A percentile compares a stretch with the other conserved stretches of the same genome.
These are phyloP conservation scores for Phanerotoma sp. DNA, from an alignment of 2,888 invertebrate genomes.

Conservation along the genomic window DNA sequence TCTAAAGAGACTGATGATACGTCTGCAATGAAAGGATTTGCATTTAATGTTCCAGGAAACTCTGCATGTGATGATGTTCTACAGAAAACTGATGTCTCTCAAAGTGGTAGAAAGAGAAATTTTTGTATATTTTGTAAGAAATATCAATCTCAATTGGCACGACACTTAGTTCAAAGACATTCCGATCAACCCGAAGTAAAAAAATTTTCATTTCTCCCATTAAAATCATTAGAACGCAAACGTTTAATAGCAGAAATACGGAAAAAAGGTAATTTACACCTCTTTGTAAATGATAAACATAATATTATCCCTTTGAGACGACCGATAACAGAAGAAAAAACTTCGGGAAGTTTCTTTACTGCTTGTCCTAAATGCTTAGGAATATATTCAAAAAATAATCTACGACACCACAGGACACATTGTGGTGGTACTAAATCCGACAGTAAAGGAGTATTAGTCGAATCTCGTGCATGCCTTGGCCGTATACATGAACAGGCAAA, in stretches of 20 bases:
- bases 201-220: too few relatives aligned
- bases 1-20: too few relatives aligned
- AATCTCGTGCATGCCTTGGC: slow-evolving; percentile 21
- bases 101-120: too few relatives aligned
- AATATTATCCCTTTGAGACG: slow-evolving; percentile 27
- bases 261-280: slow-evolving; percentile 24
- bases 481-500: slow-evolving; percentile 25
- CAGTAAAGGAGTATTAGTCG: neutral
- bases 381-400: slow-evolving; percentile 26
- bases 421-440: slow-evolving; percentile 13
- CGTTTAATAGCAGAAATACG: slow-evolving; percentile 22
- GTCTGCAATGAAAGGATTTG: too few relatives aligned
- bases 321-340: slow-evolving; percentile 11
- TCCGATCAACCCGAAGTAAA: too few relatives aligned
- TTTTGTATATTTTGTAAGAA: too few relatives aligned
- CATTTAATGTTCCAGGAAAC: too few relatives aligned
- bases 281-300: slow-evolving; percentile 12
- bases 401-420: slow-evolving; percentile 28
- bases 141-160: too few relatives aligned
- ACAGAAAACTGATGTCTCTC: too few relatives aligned
- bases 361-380: slow-evolving; percentile 33
- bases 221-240: slow-evolving; percentile 1
- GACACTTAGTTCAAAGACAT: too few relatives aligned
- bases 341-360: slow-evolving; percentile 23
- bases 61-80: too few relatives aligned